Evolutionary conservation across 2,113 vertebrate species (phyloP).

Genomic region (Irena cyanogastra): DNA sequence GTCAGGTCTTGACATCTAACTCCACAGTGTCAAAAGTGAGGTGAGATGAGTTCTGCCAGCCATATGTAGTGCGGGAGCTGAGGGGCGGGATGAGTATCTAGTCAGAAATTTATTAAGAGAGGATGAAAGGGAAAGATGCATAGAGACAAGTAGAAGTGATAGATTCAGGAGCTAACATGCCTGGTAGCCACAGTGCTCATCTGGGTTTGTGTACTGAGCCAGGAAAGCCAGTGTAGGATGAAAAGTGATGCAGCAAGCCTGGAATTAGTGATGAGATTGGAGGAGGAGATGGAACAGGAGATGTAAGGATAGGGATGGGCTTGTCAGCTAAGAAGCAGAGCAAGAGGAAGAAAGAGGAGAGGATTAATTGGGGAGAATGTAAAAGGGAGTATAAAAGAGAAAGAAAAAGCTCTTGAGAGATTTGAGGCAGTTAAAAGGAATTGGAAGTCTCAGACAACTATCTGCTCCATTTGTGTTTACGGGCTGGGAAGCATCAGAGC

Average conservation of each 20-base stretch:
- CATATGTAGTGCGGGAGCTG: background rate
- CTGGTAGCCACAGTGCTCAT: background rate
- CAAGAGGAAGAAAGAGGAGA: background rate
- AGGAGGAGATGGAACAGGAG: background rate
- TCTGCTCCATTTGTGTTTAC: background rate
- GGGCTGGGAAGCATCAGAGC: background rate
- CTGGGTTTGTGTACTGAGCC: background rate
- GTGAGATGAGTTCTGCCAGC: background rate
- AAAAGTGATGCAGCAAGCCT: background rate
- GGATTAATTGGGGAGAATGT: background rate
- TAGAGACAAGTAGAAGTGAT: background rate
- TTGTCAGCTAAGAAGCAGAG: background rate
- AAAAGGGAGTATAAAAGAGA: background rate
- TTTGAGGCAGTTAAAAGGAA: background rate
- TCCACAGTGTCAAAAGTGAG: background rate
- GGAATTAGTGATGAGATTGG: background rate
- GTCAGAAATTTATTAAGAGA: background rate
- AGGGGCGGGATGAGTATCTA: background rate
- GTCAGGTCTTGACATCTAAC: background rate
- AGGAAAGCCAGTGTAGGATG: background rate
- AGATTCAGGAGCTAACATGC: background rate
- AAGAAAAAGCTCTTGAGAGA: background rate
- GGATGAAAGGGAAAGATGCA: background rate
- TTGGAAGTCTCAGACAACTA: background rate
- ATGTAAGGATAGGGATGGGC: background rate